Base-by-base conservation (phyloP, 2,797 vertebrate genomes). In the Microctenopoma stevenorrisi region DNA sequence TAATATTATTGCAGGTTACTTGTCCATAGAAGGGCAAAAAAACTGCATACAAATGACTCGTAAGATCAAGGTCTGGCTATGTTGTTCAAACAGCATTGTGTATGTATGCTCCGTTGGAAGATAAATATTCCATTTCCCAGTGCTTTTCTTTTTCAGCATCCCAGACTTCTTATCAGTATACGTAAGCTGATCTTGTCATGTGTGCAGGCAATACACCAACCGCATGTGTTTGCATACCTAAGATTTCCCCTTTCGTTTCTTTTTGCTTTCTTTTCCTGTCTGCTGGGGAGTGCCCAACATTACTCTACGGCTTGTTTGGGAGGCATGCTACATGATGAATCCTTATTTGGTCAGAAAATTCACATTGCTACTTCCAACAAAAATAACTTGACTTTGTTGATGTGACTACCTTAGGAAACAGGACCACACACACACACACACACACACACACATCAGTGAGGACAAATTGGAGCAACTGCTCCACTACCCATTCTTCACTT, bases 301-400 rank as follows among this genome's bases (percentile, higher is more conserved):
- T 66, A 50, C 71, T 52, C 64, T 8, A 14, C 50, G 74, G 53
- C 76, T 81, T 74, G 67, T 84, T 77, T 66, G 77, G 76, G 62
- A 82, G 76, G 56, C 74, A 79, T 28, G 77, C 77, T 71, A 28
- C 81, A 76, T 62, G 68, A 88, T 53, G 15, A 78, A 85, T 82
- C 94, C 94, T 93, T 94, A 94, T 94, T 94, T 94, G 94, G 94
- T 90, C 85, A 83, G 85, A 92, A 91, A 89, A 86, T 86, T 89
- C 83, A 67, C 88, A 82, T 84, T 85, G 88, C 78, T 78, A 81
- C 80, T 82, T 85, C 89, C 87, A 91, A 91, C 90, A 71, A 91
- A 94, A 94, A 94, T 94, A 94, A 92, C 91, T 86, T 68, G 54
- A 72, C 86, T 89, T 89, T 92, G 93, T 93, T 92, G 92, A 94